A percentile compares a stretch with the other conserved stretches of the same genome.
These are phyloP conservation scores for Sylvilagus bachmani DNA, from an alignment of 2,113 vertebrate genomes.

Conservation along the genomic window DNA sequence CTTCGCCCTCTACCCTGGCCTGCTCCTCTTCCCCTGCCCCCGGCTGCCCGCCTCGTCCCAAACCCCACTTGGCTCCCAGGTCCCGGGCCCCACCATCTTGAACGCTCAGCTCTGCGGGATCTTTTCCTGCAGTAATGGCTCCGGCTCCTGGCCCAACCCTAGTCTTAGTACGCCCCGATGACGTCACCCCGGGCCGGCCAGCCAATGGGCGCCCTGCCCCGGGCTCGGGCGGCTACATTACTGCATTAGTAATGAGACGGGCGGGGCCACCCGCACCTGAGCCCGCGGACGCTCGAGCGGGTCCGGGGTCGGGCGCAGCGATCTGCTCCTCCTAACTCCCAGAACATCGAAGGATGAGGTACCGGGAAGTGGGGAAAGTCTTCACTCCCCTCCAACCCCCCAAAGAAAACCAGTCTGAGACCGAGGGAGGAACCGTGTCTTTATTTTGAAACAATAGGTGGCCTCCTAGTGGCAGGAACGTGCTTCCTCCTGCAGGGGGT, in stretches of 20 bases:
- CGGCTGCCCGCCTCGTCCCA: background rate
- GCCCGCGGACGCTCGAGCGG: accelerated
- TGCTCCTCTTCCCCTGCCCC: background rate
- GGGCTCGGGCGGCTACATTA: background rate
- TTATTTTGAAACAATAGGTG: constrained; percentile 78
- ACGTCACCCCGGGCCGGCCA: constrained; percentile 71
- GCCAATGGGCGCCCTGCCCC: constrained; percentile 45
- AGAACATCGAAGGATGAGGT: background rate
- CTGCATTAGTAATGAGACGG: background rate
- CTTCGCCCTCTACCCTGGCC: background rate
- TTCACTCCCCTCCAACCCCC: background rate
- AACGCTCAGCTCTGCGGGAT: background rate
- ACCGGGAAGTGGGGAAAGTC: no score
- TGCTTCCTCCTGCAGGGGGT: background rate
- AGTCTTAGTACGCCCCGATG: constrained; percentile 38
- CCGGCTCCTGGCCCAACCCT: constrained; percentile 46
- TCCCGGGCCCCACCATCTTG: constrained; percentile 66
- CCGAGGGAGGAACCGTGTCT: constrained; percentile 64
- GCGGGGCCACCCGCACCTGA: background rate
- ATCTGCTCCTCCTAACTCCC: accelerated
- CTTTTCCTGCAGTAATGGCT: constrained; percentile 71
- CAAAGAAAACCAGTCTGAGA: constrained; percentile 67
- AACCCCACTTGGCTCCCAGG: background rate
- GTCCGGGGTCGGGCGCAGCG: accelerated
- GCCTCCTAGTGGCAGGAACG: constrained; percentile 74